A percentile compares a stretch with the other conserved stretches of the same genome.
These are phyloP conservation scores for Caenorhabditis panamensis DNA, from an alignment of 2,888 invertebrate genomes.

Conservation along the genomic window DNA sequence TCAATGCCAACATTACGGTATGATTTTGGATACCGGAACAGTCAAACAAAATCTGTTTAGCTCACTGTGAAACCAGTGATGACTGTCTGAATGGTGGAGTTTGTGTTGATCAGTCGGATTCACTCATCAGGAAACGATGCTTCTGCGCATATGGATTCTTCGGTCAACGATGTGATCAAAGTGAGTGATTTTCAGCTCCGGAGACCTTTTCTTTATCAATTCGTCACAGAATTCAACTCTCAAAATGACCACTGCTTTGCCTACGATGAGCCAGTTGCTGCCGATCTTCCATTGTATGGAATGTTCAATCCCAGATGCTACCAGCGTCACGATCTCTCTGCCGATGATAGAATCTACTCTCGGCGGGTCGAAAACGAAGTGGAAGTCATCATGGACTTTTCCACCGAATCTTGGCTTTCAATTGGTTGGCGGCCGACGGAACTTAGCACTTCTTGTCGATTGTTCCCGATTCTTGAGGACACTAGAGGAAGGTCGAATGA, in stretches of 20 bases:
- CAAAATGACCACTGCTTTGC: constrained; percentile 67
- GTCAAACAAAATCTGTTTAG: no score
- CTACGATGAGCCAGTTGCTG: constrained; percentile 59
- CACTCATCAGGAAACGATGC: constrained; percentile 69
- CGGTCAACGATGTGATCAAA: constrained; percentile 75
- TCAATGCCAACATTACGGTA: constrained; percentile 88
- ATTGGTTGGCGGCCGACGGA: constrained; percentile 78
- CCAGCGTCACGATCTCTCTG: constrained; percentile 69
- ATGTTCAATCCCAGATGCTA: constrained; percentile 77
- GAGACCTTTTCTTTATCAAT: not conserved
- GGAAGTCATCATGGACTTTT: constrained; percentile 78
- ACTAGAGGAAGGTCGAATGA: constrained; percentile 39
- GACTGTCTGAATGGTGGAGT: constrained; percentile 78
- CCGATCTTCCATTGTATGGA: constrained; percentile 68
- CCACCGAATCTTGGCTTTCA: constrained; percentile 73
- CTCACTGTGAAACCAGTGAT: constrained; percentile 73
- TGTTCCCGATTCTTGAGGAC: constrained; percentile 79
- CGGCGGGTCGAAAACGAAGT: constrained; percentile 72
- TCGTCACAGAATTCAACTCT: constrained; percentile 62
- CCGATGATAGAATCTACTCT: constrained; percentile 73
- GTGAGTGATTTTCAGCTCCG: constrained; percentile 59
- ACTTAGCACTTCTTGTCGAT: constrained; percentile 76
- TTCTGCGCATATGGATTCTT: constrained; percentile 78
- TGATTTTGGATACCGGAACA: no score
- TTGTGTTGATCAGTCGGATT: constrained; percentile 69